Evolutionary conservation across 1,140 invertebrate genomes (phyloP).

Genomic region (Latrodectus geometricus): DNA sequence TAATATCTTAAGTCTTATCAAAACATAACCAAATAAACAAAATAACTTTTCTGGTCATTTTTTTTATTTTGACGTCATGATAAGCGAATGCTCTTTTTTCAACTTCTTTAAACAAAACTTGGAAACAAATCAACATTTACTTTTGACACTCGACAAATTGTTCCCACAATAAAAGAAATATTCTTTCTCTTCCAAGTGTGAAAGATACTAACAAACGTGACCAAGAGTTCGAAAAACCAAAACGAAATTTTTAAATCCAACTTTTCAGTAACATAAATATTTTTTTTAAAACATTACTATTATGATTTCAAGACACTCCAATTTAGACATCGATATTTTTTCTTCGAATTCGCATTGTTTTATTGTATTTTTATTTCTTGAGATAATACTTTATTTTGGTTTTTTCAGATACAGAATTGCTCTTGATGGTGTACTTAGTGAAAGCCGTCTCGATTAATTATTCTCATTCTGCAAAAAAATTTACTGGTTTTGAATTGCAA

Average conservation of each 20-base stretch:
- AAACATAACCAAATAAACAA: too few species aligned
- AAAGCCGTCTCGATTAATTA: too few species aligned
- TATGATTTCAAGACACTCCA: background rate
- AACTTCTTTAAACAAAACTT: slow-evolving; percentile 39
- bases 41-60: too few species aligned
- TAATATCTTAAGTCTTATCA: too few species aligned
- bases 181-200: slow-evolving; percentile 12
- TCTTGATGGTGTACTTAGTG: too few species aligned
- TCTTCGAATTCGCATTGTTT: background rate
- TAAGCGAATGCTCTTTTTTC: slow-evolving; percentile 17
- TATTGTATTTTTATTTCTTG: background rate
- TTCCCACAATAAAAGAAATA: slow-evolving; percentile 3
- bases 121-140: slow-evolving; percentile 54
- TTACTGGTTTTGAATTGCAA: too few species aligned
- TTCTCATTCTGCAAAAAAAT: too few species aligned
- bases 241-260: background rate
- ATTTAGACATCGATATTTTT: background rate
- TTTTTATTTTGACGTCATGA: too few species aligned
- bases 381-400: too few species aligned
- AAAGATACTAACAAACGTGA: slow-evolving; percentile 47
- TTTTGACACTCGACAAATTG: slow-evolving; percentile 51
- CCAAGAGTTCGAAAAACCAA: slow-evolving; percentile 26
- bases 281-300: background rate
- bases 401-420: too few species aligned
- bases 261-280: background rate